Evolutionary conservation across 2,113 vertebrate genomes (phyloP), one percentile per base, ranked within the genome.

Genomic region (Campylorhamphus procurvoides): DNA sequence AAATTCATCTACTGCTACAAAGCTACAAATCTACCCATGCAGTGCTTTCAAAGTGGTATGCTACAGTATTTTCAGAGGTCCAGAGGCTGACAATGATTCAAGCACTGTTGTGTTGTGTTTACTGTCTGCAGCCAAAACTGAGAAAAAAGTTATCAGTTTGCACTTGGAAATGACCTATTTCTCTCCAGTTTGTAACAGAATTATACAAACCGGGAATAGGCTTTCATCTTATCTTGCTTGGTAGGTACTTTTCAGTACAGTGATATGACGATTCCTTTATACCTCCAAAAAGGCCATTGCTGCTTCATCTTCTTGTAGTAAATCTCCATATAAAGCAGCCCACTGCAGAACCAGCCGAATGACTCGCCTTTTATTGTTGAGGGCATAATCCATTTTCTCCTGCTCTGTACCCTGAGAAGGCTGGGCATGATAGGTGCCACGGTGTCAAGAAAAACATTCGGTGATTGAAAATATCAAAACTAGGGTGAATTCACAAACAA

Each of bases 361-460:
- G 90, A 99, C 99, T 94, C 99, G 96, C 39, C 99, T 98, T 97
- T 99, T 99, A 95, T 98, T 99, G 97, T 99, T 99, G n/a, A 99
- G 97, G n/a, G 99, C 97, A 88, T 99, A 99, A 96, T 99, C 99
- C 98, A 99, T 97, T 92, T 98, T 99, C 96, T 99, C 99, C 97
- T 99, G 99, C 67, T 99, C 99, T 14, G 99, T 99, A 96, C 99
- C 99, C 97, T 99, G 99, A 15, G 98, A 99, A 96, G 99, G 98
- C 98, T 99, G 98, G 35, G 99, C 98, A 40, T 99, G 99, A 97
- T 99, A 99, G 96, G 98, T 99, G 97, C 98, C 96, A 14, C 10
- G 95, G 93, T 42, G 98, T 99, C 98, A 99, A 99, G 98, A 99
- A 98, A 97, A 95, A 95, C 2, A 29, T 58, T 83, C 35, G 76